phyloP scores from a whole-genome alignment of 2,797 vertebrate species.

The Synanceia verrucosa region DNA sequence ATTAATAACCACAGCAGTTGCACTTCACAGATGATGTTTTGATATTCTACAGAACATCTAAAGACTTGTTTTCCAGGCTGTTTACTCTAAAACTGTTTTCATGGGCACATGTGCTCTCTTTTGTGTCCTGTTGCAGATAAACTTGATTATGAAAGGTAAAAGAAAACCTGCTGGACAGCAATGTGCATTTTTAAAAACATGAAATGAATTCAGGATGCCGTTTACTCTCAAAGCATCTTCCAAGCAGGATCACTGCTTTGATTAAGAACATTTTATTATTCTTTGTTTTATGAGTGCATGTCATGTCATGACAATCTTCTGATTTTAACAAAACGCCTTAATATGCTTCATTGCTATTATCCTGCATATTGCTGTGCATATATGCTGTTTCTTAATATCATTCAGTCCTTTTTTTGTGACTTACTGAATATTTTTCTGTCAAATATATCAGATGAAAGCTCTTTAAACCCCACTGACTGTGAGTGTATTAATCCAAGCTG shows the following conservation, averaged over 20 bases:
- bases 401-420: background rate
- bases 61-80: background rate
- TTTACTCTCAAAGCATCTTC: background rate
- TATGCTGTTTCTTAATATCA: background rate
- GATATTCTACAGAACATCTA: background rate
- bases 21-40: background rate
- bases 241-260: background rate
- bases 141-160: background rate
- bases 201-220: background rate
- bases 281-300: background rate
- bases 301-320: background rate
- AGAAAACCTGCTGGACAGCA: background rate
- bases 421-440: background rate
- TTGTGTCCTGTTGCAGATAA: background rate
- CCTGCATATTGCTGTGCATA: slow-evolving; percentile 2
- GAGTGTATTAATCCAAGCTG: background rate
- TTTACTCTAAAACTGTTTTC: background rate
- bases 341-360: slow-evolving; percentile 8
- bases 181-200: background rate
- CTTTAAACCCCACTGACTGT: background rate
- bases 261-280: background rate
- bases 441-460: background rate
- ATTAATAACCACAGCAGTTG: background rate
- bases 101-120: background rate
- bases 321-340: slow-evolving; percentile 2